Conservation (phyloP, 2,113 vertebrate species). For the Tragelaphus buxtoni region DNA sequence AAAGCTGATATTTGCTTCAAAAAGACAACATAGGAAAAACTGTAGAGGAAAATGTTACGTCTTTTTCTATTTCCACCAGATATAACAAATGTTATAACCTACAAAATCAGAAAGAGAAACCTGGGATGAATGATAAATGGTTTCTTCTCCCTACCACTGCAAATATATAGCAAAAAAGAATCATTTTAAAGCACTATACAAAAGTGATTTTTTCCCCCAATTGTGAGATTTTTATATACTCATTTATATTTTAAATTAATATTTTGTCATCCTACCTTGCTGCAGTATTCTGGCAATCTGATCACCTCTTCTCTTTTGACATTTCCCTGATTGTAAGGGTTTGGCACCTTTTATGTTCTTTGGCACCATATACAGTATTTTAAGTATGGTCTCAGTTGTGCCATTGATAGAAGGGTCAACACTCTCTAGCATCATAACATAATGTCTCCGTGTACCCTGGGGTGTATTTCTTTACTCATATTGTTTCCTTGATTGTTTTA, state of each 20-base stretch:
- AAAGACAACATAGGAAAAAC: neutral
- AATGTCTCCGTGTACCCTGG: conserved; percentile 33
- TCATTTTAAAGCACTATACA: neutral
- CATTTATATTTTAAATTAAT: neutral
- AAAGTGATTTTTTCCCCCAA: neutral
- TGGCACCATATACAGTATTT: neutral
- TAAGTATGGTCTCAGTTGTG: neutral
- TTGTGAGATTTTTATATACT: neutral
- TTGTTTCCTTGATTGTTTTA: conserved; percentile 62
- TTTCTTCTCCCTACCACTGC: neutral
- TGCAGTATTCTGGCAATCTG: neutral
- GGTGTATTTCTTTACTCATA: conserved; percentile 52
- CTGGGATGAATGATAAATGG: neutral
- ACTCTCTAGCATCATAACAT: conserved; percentile 4
- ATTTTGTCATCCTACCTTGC: neutral
- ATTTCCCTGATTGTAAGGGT: neutral
- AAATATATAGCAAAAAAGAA: neutral
- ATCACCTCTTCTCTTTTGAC: neutral
- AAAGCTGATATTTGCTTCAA: neutral
- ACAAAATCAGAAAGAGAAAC: neutral
- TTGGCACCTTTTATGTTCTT: neutral
- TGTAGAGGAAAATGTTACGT: neutral
- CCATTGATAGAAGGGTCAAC: neutral
- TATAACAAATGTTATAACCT: neutral
- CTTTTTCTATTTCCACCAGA: neutral